Base-by-base conservation (phyloP, 2,888 invertebrate species). In the Parnassius orleans region DNA sequence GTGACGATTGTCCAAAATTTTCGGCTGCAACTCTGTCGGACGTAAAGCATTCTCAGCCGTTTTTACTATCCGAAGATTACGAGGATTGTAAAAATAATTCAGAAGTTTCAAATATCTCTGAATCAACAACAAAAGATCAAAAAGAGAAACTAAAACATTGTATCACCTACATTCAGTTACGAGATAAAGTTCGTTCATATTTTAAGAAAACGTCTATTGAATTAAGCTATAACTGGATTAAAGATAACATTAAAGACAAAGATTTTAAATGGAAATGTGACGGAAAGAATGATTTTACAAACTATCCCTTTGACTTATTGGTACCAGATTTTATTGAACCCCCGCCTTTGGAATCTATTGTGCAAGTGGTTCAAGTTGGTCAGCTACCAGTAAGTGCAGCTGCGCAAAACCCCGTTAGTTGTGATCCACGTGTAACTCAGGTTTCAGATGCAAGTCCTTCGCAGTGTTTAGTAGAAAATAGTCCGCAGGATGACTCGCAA, bases 351-450 rank as follows among this genome's bases (percentile, higher is more conserved):
- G 76, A 84, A 67, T 60, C 75, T 9, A 83, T 92, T 9, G 93
- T 94, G 1, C 93, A 94, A 75, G 93, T 94, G 1, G 94, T 94
- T 0, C 94, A 94, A 75, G 87, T 94, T 2, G 92, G 91, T 1
- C 90, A 91, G 66, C 66, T 88, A 52, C 87, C 91, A 9, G 89
- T 90, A 1, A 91, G 85, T 67, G 84, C 88, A 46, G 77, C 85
- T n/a, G 89, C 88, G 2, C 91, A 90, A 75, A 91, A 91, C 67
- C 87, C 90, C 47, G 80, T 91, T 7, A 87, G 86, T 10, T 90
- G 90, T 66, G 90, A 91, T 66, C 90, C 90, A 14, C 83, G 90
- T 10, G 90, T 91, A 10, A 91, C 90, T 7, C 91, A 90, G 67
- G 91, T 89, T 5, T 84, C 88, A 11, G 77, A 91, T 62, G 87